phyloP scores from a whole-genome alignment of 2,888 invertebrate genomes.

The Limulus polyphemus region DNA sequence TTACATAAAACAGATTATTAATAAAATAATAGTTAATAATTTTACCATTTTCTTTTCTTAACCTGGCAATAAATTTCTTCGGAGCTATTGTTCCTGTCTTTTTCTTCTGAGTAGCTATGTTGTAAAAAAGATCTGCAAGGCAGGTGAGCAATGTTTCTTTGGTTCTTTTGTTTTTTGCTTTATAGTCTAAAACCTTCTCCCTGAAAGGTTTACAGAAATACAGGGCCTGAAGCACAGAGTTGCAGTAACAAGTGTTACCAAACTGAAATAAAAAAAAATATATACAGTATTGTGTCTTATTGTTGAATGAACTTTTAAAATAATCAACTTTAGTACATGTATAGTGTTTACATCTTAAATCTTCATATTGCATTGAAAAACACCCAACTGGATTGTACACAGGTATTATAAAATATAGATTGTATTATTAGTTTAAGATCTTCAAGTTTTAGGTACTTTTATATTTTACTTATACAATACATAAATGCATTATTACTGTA shows the following conservation, averaged over 20 bases:
- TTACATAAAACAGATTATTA: too few relatives aligned
- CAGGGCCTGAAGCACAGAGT: conserved; percentile 96
- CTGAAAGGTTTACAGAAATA: conserved; percentile 99
- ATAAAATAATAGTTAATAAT: too few relatives aligned
- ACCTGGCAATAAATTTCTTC: conserved; percentile 95
- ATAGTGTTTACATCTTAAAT: background rate
- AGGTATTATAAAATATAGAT: too few relatives aligned
- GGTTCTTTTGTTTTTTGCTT: conserved; percentile 83
- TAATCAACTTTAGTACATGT: conserved; percentile 1
- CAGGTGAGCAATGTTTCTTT: conserved; percentile 97
- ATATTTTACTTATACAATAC: too few relatives aligned
- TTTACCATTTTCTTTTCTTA: conserved; percentile 93
- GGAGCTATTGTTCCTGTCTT: conserved; percentile 98
- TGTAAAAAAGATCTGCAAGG: conserved; percentile 95
- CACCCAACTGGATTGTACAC: too few relatives aligned
- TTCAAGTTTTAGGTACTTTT: too few relatives aligned
- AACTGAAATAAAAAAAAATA: conserved; percentile 50
- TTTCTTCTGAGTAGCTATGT: conserved; percentile 99
- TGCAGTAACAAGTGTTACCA: conserved; percentile 99
- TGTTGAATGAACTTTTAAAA: background rate
- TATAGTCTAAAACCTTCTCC: conserved; percentile 96
- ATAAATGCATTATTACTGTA: too few relatives aligned
- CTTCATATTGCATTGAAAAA: too few relatives aligned
- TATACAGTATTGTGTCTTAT: background rate
- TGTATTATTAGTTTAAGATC: too few relatives aligned